phyloP scores from a whole-genome alignment of 1,140 invertebrate species.

The Radopholus similis region DNA sequence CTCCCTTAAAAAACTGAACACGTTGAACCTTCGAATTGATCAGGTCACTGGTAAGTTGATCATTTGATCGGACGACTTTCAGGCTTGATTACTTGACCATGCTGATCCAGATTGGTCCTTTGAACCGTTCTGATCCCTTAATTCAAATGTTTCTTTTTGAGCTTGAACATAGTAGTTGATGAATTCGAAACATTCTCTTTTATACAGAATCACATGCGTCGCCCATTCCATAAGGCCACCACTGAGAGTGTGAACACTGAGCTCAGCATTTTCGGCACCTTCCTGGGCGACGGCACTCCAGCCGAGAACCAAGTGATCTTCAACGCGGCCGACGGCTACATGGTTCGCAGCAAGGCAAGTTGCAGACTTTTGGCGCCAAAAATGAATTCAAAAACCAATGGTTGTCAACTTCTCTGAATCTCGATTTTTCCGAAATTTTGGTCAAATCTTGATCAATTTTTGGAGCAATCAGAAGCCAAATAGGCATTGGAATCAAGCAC shows the following conservation, averaged over 20 bases:
- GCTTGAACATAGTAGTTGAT: background rate
- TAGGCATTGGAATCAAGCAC: background rate
- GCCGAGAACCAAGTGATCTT: background rate
- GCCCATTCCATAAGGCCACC: background rate
- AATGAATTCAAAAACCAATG: background rate
- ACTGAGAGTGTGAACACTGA: background rate
- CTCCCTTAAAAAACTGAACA: too few relatives aligned
- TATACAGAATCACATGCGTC: constrained; percentile 3
- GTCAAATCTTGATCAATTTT: background rate
- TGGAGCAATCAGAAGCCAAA: background rate
- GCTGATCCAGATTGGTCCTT: background rate
- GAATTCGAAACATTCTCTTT: background rate
- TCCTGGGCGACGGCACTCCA: background rate
- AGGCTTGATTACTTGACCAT: background rate
- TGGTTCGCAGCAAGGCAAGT: background rate
- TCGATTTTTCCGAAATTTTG: too few relatives aligned
- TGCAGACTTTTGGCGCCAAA: too few relatives aligned
- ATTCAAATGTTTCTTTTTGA: background rate
- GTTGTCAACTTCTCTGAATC: too few relatives aligned
- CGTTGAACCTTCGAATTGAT: background rate
- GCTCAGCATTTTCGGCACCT: constrained; percentile 1
- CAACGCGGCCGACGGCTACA: background rate
- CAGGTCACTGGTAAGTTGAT: background rate
- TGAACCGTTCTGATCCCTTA: background rate
- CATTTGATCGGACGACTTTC: background rate